A percentile compares a stretch with the other conserved stretches of the same genome.
phyloP scores from a whole-genome alignment of 2,797 vertebrate species.

The Periophthalmus magnuspinnatus region DNA sequence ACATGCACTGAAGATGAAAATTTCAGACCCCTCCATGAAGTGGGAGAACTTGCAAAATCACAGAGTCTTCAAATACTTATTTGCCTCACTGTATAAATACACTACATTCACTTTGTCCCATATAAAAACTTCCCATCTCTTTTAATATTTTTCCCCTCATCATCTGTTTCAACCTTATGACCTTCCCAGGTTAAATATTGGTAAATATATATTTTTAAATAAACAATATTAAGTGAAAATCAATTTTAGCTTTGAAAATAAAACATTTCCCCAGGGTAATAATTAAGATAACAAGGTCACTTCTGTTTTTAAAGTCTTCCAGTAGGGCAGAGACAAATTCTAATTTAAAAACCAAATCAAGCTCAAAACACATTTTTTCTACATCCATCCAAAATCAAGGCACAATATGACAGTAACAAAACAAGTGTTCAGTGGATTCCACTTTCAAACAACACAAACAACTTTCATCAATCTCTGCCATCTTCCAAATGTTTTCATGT shows the following conservation, averaged over 20 bases:
- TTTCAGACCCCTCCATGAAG: too few relatives aligned
- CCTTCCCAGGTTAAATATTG: background rate
- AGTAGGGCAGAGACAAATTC: background rate
- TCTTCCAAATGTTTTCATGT: background rate
- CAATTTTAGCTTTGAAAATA: background rate
- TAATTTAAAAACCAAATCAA: background rate
- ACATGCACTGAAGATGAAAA: too few relatives aligned
- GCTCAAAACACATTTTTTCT: background rate
- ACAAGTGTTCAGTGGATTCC: background rate
- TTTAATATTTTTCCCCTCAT: too few relatives aligned
- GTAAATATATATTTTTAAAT: background rate
- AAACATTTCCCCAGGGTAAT: background rate
- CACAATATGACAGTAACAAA: too few relatives aligned
- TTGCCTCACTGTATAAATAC: too few relatives aligned
- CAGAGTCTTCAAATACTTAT: too few relatives aligned
- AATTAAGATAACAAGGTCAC: background rate
- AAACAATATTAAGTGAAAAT: background rate
- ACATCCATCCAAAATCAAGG: background rate
- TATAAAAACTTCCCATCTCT: too few relatives aligned
- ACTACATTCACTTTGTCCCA: too few relatives aligned
- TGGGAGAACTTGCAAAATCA: too few relatives aligned
- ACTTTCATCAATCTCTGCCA: background rate
- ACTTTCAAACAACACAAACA: too few relatives aligned
- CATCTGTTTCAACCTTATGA: background rate
- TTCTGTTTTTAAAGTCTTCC: background rate